A percentile compares a stretch with the other conserved stretches of the same genome.
phyloP scores from a whole-genome alignment of 1,140 invertebrate species.

The Cataglyphis hispanica region DNA sequence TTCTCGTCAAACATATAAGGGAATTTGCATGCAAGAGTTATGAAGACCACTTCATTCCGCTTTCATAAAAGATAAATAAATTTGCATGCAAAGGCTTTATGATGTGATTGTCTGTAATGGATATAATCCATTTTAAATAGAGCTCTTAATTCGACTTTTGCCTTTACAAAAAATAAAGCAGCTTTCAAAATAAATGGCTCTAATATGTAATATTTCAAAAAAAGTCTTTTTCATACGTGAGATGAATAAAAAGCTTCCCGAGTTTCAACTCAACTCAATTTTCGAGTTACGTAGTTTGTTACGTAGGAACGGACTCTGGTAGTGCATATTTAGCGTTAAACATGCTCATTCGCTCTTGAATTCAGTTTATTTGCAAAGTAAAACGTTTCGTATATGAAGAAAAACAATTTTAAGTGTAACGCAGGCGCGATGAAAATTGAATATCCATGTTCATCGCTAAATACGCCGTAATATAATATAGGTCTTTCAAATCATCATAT shows the following conservation, averaged over 20 bases:
- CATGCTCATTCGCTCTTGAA: background rate
- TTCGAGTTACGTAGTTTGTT: background rate
- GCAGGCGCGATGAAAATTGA: background rate
- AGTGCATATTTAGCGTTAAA: constrained; percentile 35
- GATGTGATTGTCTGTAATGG: constrained; percentile 15
- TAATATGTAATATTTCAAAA: background rate
- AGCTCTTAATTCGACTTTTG: background rate
- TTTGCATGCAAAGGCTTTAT: constrained; percentile 27
- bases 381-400: constrained; percentile 15
- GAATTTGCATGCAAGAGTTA: constrained; percentile 33
- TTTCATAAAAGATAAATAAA: constrained; percentile 20
- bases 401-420: constrained; percentile 1
- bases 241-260: background rate
- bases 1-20: constrained; percentile 14
- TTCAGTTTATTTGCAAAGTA: constrained; percentile 10
- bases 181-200: constrained; percentile 38
- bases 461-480: background rate
- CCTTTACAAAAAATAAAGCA: background rate
- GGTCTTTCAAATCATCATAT: constrained; percentile 35
- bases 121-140: constrained; percentile 12
- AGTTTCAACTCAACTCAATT: constrained; percentile 7
- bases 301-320: background rate
- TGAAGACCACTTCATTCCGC: constrained; percentile 4
- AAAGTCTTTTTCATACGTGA: constrained; percentile 4
- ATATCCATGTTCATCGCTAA: constrained; percentile 16